A percentile compares a stretch with the other conserved stretches of the same genome.
Conservation (phyloP, 1,140 invertebrate genomes). For the Eupristina koningsbergeri region DNA sequence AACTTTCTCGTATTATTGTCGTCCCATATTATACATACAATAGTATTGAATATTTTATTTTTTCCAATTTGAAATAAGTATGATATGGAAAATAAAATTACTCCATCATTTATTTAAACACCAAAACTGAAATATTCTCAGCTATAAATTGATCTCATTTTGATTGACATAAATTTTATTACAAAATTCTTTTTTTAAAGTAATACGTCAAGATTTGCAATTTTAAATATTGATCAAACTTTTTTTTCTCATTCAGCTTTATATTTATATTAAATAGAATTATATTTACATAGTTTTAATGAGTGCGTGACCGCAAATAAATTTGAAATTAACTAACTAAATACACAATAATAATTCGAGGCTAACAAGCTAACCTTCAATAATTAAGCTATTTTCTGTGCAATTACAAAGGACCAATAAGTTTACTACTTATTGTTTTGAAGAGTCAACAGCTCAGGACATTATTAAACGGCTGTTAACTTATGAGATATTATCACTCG, state of each 20-base stretch:
- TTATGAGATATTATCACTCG: background rate
- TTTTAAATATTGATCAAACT: background rate
- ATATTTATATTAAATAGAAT: no score
- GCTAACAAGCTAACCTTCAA: background rate
- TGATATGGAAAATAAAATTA: no score
- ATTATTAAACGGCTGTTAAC: background rate
- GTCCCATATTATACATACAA: no score
- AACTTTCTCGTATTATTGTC: no score
- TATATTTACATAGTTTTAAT: no score
- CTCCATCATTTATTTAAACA: background rate
- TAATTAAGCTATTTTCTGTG: background rate
- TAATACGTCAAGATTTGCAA: background rate
- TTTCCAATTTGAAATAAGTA: no score
- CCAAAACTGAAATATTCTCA: background rate
- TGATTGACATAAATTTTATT: background rate
- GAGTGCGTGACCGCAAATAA: slow-evolving; percentile 1
- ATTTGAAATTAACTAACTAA: background rate
- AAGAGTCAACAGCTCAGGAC: background rate
- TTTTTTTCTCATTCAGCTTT: background rate
- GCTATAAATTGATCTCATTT: background rate
- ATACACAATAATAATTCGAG: background rate
- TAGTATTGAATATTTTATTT: no score
- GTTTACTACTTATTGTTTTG: background rate
- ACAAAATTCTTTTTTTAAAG: background rate
- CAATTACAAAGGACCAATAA: background rate